phyloP scores from a whole-genome alignment of 2,113 vertebrate species.

The Mustela lutreola region DNA sequence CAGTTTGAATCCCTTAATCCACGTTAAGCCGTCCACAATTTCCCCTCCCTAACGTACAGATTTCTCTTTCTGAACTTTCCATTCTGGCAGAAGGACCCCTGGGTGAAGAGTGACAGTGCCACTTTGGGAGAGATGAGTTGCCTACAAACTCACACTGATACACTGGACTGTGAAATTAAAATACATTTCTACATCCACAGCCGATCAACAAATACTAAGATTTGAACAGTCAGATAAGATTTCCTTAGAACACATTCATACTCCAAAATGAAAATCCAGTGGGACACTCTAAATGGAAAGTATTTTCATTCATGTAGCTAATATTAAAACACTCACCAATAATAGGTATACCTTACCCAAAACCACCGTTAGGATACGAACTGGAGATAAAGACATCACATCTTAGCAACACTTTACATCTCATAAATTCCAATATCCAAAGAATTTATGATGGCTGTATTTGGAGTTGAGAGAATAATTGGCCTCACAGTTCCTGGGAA shows the following conservation, averaged over 20 bases:
- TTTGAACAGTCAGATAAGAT: background rate
- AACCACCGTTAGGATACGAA: background rate
- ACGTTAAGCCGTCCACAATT: background rate
- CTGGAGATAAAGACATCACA: background rate
- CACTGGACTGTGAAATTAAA: background rate
- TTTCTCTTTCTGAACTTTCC: slow-evolving; percentile 21
- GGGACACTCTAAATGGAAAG: background rate
- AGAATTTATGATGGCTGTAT: background rate
- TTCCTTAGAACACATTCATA: background rate
- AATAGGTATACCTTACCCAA: background rate
- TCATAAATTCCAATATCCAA: background rate
- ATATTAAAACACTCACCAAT: background rate
- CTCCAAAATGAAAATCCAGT: background rate
- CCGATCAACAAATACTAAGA: background rate
- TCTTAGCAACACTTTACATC: background rate
- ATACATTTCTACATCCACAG: background rate
- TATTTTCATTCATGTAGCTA: background rate
- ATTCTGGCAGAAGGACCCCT: slow-evolving; percentile 1
- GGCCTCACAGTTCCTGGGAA: background rate
- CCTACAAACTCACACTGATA: background rate
- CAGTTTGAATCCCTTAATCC: background rate
- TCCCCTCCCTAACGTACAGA: background rate
- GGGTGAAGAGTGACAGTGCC: background rate
- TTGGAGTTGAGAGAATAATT: background rate
- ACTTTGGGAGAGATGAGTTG: background rate